Evolutionary conservation across 2,797 vertebrate species (phyloP).

Genomic region (Liparis tanakae): DNA sequence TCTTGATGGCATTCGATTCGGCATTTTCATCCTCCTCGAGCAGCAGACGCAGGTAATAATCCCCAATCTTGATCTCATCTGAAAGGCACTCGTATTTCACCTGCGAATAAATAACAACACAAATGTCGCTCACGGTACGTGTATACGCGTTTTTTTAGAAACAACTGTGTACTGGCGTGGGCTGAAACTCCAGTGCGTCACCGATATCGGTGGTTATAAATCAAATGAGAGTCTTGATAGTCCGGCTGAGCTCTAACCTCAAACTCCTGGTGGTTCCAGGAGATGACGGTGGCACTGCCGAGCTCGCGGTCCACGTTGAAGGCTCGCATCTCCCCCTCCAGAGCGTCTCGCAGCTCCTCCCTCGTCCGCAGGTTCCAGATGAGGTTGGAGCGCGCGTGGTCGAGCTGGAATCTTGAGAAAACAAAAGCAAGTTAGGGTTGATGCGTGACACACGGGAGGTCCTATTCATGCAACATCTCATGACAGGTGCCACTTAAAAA

Average conservation of each 20-base stretch:
- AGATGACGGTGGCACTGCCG: constrained; percentile 93
- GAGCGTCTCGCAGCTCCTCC: constrained; percentile 95
- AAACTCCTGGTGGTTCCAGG: constrained; percentile 99
- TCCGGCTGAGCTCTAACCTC: constrained; percentile 75
- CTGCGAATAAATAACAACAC: constrained; percentile 71
- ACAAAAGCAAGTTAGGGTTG: neutral
- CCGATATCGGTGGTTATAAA: neutral
- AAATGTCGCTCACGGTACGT: neutral
- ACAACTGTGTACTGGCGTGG: neutral
- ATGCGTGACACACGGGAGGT: too few species aligned
- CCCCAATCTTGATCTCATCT: constrained; percentile 98
- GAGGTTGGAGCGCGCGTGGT: constrained; percentile 94
- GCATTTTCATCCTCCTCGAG: constrained; percentile 97
- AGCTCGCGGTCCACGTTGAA: constrained; percentile 96
- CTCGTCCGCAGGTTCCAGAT: constrained; percentile 99
- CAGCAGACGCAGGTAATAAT: constrained; percentile 96
- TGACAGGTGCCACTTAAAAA: neutral
- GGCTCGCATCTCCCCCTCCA: constrained; percentile 96
- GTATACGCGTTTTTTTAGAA: neutral
- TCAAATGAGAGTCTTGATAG: neutral
- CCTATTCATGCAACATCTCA: too few species aligned
- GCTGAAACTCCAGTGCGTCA: neutral
- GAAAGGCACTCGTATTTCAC: constrained; percentile 98
- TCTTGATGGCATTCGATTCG: constrained; percentile 94
- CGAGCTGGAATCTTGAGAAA: constrained; percentile 90